Base-by-base conservation (phyloP, 2,888 invertebrate species). In the Physocephala rufipes region DNA sequence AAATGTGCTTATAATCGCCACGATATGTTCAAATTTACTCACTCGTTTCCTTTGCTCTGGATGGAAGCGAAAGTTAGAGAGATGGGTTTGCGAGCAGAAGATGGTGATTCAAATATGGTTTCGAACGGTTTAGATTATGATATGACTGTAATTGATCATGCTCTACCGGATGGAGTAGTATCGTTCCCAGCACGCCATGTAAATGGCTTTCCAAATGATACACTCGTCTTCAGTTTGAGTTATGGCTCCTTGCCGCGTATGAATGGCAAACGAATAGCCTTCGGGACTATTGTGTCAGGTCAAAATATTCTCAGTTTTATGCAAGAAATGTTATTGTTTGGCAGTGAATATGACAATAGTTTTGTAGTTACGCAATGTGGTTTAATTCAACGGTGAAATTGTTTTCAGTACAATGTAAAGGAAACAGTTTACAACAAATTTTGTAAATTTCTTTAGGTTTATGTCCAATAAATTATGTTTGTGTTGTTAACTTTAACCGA, bases 181-280 rank as follows among this genome's bases (percentile, higher is more conserved):
- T 79, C 80, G 12, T 78, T 77, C 69, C 66, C 77, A 21, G 61
- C 71, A 24, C 72, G 74, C 43, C 68, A 71, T 36, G 47, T 73
- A 5, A 69, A 70, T 7, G 74, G 74, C 1, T 73, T 72, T 26
- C 70, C 71, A 24, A 74, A 75, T n/a, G 61, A 65, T 15, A 49
- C 67, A 12, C 71, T 82, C 0, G 72, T 77, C 43, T 84, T 82
- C 28, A 74, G 80, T 30, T 77, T 84, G 15, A 82, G 81, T 43
- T 82, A 82, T 67, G 79, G 80, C 55, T 80, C 80, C 1, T 21
- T 83, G 24, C 69, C 67, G 1, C 75, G 77, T 1, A 72, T 80
- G n/a, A 82, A 80, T 70, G 81, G 81, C 0, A 75, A 74, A n/a
- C 77, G 82, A 16, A 75, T 81, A n/a, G 83, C 79, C 0, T 82